Evolutionary conservation across 2,888 invertebrate genomes (phyloP).

Genomic region (Acleris holmiana): DNA sequence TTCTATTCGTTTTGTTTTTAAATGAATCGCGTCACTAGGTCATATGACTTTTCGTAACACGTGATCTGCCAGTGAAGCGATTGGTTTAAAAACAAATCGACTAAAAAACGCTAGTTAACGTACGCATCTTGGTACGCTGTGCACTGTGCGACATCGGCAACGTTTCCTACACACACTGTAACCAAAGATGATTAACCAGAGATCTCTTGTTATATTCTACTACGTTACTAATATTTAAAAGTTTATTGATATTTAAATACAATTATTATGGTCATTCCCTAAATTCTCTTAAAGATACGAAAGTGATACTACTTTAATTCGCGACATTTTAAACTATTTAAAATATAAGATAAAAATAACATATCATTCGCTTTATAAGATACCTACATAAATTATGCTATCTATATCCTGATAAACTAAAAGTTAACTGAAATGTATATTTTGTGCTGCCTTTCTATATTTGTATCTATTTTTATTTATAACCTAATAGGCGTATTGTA

Average conservation of each 20-base stretch:
- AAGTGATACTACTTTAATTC: constrained; percentile 70
- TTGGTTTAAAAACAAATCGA: too few species aligned
- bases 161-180: neutral
- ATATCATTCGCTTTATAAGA: constrained; percentile 84
- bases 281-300: constrained; percentile 50
- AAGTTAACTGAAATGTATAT: constrained; percentile 55
- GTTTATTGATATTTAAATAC: constrained; percentile 45
- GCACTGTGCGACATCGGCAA: neutral
- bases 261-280: constrained; percentile 54
- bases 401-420: constrained; percentile 57
- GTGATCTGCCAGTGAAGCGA: too few species aligned
- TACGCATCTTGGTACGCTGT: too few species aligned
- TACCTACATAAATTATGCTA: constrained; percentile 57
- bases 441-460: constrained; percentile 57
- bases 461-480: constrained; percentile 34
- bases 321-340: constrained; percentile 59
- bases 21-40: too few species aligned
- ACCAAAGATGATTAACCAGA: constrained; percentile 15
- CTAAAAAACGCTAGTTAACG: too few species aligned
- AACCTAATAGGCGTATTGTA: constrained; percentile 27
- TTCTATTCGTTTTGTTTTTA: too few species aligned
- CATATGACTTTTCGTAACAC: too few species aligned
- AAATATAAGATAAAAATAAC: constrained; percentile 74
- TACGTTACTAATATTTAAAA: constrained; percentile 43
- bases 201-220: constrained; percentile 41